A percentile compares a stretch with the other conserved stretches of the same genome.
Evolutionary conservation across 2,113 vertebrate species (phyloP).

Genomic region (Salminus brasiliensis): DNA sequence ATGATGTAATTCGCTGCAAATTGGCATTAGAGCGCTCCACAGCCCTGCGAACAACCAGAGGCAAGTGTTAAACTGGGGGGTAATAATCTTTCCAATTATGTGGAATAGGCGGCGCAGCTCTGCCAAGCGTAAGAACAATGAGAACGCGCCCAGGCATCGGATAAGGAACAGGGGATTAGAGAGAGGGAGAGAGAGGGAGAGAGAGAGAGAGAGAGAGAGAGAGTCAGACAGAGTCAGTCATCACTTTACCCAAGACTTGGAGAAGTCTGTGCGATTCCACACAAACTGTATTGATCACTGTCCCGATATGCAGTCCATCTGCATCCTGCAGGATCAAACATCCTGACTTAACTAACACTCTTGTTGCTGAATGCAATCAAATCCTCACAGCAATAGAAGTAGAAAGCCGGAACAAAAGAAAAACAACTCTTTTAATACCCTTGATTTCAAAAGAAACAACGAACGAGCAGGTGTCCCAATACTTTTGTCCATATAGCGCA

Average conservation of each 20-base stretch:
- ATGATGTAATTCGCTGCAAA: conserved; percentile 39
- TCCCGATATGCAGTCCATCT: too few species aligned
- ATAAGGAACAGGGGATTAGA: conserved; percentile 16
- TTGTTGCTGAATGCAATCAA: too few species aligned
- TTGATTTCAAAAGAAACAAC: too few species aligned
- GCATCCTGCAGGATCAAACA: too few species aligned
- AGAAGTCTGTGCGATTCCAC: neutral
- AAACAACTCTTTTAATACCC: too few species aligned
- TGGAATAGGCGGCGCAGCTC: neutral
- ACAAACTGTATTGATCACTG: too few species aligned
- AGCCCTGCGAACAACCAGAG: neutral
- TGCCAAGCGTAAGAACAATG: conserved; percentile 7
- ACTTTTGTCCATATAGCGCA: too few species aligned
- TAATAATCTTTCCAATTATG: conserved; percentile 46
- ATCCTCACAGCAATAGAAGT: too few species aligned
- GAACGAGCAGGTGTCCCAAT: too few species aligned
- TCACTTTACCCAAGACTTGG: neutral
- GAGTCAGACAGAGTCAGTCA: neutral
- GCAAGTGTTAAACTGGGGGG: conserved; percentile 30
- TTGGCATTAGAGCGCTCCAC: conserved; percentile 23
- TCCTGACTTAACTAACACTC: too few species aligned
- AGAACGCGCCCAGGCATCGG: neutral
- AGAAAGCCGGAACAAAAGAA: too few species aligned
- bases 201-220: conserved; percentile 7
- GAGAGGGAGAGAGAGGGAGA: conserved; percentile 3